A percentile compares a stretch with the other conserved stretches of the same genome.
These are phyloP conservation scores for Choloepus didactylus DNA, from an alignment of 2,797 vertebrate genomes.

Conservation along the genomic window DNA sequence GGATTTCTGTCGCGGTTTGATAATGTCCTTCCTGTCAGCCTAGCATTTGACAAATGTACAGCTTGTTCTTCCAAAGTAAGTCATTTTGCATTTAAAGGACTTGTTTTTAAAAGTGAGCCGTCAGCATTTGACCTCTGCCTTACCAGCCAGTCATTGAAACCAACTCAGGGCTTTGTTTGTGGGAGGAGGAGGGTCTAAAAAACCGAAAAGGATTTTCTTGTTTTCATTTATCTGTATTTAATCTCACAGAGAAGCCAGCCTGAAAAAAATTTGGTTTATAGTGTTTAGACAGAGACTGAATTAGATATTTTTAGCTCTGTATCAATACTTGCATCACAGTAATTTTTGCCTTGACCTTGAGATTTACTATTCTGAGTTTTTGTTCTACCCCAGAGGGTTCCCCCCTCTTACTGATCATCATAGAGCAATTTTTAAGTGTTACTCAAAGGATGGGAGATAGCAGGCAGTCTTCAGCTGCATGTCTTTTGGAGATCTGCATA, in stretches of 20 bases:
- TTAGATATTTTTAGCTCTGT: slow-evolving; percentile 41
- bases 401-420: background rate
- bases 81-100: slow-evolving; percentile 67
- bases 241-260: slow-evolving; percentile 8
- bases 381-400: background rate
- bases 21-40: slow-evolving; percentile 97
- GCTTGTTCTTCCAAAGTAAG: slow-evolving; percentile 97
- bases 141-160: background rate
- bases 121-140: background rate
- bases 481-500: slow-evolving; percentile 61
- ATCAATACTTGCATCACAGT: background rate
- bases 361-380: background rate
- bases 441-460: background rate
- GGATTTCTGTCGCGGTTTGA: slow-evolving; percentile 98
- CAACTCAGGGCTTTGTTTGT: background rate
- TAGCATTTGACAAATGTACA: slow-evolving; percentile 99
- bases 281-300: background rate
- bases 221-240: background rate
- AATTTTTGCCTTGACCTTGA: slow-evolving; percentile 12
- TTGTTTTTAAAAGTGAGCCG: background rate
- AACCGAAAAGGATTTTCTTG: background rate
- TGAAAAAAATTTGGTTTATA: background rate
- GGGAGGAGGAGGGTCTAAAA: background rate
- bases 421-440: slow-evolving; percentile 58
- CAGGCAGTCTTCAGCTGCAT: background rate